Conservation (phyloP, 2,797 vertebrate genomes). For the Vespertilio murinus region DNA sequence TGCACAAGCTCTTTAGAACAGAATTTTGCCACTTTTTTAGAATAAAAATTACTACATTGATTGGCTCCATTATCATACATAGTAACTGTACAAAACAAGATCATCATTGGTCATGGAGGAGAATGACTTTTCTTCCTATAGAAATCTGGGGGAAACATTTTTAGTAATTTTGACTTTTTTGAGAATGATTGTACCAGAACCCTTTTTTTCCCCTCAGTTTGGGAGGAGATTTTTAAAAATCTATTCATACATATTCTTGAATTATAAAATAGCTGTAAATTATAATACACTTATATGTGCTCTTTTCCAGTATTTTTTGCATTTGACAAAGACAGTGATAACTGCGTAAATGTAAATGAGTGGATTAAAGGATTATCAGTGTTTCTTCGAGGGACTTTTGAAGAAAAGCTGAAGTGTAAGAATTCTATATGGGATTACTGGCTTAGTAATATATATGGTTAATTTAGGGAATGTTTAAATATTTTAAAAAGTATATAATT, state of each 20-base stretch:
- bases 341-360: conserved; percentile 87
- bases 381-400: conserved; percentile 92
- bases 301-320: conserved; percentile 89
- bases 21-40: not conserved
- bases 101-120: conserved; percentile 6
- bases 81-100: not conserved
- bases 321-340: conserved; percentile 92
- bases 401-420: conserved; percentile 95
- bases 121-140: not conserved
- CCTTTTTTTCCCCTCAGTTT: not conserved
- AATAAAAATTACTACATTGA: conserved; percentile 20
- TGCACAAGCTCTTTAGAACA: conserved; percentile 27
- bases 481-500: not conserved
- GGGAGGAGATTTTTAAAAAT: not conserved
- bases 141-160: not conserved
- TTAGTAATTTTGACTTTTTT: not conserved
- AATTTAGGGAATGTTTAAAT: not conserved
- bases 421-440: not conserved
- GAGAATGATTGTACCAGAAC: not conserved
- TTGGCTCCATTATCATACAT: not conserved
- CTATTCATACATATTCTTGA: not conserved
- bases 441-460: not conserved
- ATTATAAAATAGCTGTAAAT: not conserved
- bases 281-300: not conserved
- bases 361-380: conserved; percentile 93